Base-by-base conservation (phyloP, 2,888 invertebrate genomes). In the Xestia ashworthii region DNA sequence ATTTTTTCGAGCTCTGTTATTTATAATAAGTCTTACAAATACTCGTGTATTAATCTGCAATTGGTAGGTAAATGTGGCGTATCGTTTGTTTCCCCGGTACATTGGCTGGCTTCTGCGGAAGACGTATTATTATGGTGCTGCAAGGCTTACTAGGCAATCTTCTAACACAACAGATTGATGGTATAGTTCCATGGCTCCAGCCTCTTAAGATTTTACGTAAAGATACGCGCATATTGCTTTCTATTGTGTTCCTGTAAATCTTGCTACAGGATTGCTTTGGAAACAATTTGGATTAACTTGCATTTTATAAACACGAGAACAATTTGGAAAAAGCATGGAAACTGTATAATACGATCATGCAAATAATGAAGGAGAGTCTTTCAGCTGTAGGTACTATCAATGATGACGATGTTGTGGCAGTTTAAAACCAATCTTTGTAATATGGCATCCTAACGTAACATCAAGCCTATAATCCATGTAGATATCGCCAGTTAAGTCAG, bases 121-220 rank as follows among this genome's bases (percentile, higher is more conserved):
- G 84, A 83, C 38, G 32, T 77, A 84, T 66, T 83, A 81, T 77
- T 62, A 84, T 84, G 55, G 73, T 46, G 64, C 73, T 84, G 64
- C 60, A 41, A 71, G 68, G 64, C 81, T 84, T 81, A 77, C 71
- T 84, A 71, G 73, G 65, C 74, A 81, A 83, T 81, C 74, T 77
- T 71, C 73, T 74, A 71, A 81, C 85, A 84, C 68, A 81, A 77
- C 77, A 77, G 74, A 84, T 74, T 73, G 71, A 74, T 77, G 65
- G 38, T 62, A 55, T 19, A 66, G 68, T 46, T 77, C 46, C 60
- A 69, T 58, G 25, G 44, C 25, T 71, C 22, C 41, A 41, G 64
- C 38, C 60, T 72, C 68, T 68, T 71, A 80, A 75, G 70, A 76
- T 50, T 38, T 44, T 60, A 65, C 71, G 53, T 74, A 22, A n/a